Conservation (phyloP, 2,113 vertebrate genomes). For the Glareola pratincola region DNA sequence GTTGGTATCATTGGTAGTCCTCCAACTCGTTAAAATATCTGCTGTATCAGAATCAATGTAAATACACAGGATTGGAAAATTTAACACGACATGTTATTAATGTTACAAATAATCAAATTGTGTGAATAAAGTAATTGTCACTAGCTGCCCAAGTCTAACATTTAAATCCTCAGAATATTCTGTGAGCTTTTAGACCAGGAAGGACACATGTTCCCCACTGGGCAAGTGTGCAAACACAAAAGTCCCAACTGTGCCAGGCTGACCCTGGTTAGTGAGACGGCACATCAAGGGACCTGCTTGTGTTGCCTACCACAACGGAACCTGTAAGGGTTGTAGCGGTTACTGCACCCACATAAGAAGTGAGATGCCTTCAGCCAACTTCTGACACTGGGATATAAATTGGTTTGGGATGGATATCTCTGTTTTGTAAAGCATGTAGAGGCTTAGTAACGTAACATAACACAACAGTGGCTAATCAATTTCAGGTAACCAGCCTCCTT, state of each 20-base stretch:
- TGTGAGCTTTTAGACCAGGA: not conserved
- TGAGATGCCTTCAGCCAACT: not conserved
- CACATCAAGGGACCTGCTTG: fast-evolving
- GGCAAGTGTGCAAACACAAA: not conserved
- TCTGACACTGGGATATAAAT: not conserved
- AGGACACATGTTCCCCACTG: not conserved
- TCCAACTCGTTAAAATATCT: not conserved
- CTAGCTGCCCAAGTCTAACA: not conserved
- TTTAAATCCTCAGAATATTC: not conserved
- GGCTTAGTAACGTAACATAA: not conserved
- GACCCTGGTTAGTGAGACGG: fast-evolving
- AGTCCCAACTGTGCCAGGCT: not conserved
- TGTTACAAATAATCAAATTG: not conserved
- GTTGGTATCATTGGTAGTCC: not conserved
- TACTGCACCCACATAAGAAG: not conserved
- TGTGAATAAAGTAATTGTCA: not conserved
- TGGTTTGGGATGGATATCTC: not conserved
- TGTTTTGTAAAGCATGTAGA: not conserved
- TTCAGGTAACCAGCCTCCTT: not conserved
- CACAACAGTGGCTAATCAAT: not conserved
- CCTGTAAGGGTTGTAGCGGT: not conserved
- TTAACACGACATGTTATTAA: not conserved
- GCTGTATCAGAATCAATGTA: not conserved
- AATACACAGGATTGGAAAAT: not conserved
- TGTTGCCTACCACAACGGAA: not conserved